Conservation (phyloP, 2,888 invertebrate species). For the Gandaritis pyraliata region DNA sequence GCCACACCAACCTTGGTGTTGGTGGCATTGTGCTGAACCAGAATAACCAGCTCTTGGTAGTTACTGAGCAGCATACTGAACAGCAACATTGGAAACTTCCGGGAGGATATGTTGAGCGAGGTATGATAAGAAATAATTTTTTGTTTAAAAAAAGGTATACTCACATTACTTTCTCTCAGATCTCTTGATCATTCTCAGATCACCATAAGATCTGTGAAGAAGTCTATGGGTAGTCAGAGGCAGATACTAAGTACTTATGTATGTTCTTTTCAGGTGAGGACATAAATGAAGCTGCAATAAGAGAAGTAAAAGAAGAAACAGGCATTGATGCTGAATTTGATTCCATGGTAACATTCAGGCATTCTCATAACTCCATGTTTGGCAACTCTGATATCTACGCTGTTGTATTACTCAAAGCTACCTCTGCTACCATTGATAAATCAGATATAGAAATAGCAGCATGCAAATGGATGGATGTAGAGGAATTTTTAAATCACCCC, state of each 20-base stretch:
- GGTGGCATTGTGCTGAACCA: constrained; percentile 94
- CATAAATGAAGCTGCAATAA: constrained; percentile 90
- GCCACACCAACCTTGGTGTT: constrained; percentile 91
- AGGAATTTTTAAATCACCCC: constrained; percentile 88
- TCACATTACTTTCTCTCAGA: too few relatives aligned
- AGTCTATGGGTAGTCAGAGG: too few relatives aligned
- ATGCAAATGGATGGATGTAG: constrained; percentile 92
- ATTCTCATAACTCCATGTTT: constrained; percentile 90
- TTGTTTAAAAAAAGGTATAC: too few relatives aligned
- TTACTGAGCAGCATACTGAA: constrained; percentile 88
- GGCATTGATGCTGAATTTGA: constrained; percentile 90
- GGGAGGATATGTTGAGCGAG: constrained; percentile 95
- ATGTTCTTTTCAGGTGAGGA: constrained; percentile 88
- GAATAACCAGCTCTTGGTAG: constrained; percentile 90
- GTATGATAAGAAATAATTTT: constrained; percentile 63
- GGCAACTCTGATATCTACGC: constrained; percentile 95
- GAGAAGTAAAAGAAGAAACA: constrained; percentile 97
- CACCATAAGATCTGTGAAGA: too few relatives aligned
- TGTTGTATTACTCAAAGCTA: constrained; percentile 89
- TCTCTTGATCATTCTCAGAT: too few relatives aligned
- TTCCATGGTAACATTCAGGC: constrained; percentile 90
- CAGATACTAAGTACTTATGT: too few relatives aligned
- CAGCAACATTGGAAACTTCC: constrained; percentile 93
- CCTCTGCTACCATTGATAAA: constrained; percentile 85
- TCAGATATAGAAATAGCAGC: constrained; percentile 91